Evolutionary conservation across 1,140 invertebrate species (phyloP).

Genomic region (Panagrolaimus sp.): DNA sequence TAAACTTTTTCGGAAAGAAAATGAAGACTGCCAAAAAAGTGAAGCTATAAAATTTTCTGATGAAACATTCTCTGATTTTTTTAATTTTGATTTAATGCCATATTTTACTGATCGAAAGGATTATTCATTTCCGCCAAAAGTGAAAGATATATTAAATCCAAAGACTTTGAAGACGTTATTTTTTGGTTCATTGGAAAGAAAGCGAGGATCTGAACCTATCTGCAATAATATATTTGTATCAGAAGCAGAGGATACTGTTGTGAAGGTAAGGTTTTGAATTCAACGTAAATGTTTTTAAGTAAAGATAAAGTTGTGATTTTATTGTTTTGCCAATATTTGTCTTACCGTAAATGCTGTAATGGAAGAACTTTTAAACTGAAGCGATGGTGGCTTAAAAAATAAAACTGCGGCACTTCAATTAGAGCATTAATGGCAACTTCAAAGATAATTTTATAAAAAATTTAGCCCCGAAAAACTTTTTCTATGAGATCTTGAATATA

Average conservation of each 20-base stretch:
- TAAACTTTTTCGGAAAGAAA: background rate
- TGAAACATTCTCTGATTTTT: background rate
- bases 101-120: background rate
- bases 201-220: background rate
- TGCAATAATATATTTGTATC: background rate
- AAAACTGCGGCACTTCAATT: no score
- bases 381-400: no score
- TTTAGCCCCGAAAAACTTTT: no score
- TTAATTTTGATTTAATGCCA: slow-evolving; percentile 3
- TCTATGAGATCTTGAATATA: no score
- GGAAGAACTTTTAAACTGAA: no score
- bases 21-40: background rate
- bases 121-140: background rate
- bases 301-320: no score
- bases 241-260: background rate
- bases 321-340: no score
- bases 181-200: background rate
- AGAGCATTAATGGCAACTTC: no score
- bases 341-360: no score
- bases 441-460: no score
- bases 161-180: background rate
- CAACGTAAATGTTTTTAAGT: no score
- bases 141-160: background rate
- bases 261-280: no score
- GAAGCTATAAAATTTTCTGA: background rate